These are phyloP conservation scores for Gymnodraco acuticeps DNA, from an alignment of 2,797 vertebrate genomes.

Conservation along the genomic window DNA sequence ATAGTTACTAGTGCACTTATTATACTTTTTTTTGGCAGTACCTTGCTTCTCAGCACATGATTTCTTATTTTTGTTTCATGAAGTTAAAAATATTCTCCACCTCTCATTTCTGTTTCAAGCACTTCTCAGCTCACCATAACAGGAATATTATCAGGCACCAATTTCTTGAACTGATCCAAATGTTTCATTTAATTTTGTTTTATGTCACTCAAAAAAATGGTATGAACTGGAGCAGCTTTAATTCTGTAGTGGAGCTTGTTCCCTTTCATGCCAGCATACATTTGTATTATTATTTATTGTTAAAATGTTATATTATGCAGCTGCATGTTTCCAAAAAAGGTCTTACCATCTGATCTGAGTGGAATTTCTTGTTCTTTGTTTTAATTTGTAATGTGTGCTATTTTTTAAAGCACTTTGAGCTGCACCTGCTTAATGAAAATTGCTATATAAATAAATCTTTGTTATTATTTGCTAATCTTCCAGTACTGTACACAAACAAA, in stretches of 20 bases:
- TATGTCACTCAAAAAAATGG: constrained; percentile 23
- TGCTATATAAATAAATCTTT: too few relatives aligned
- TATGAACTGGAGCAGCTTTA: constrained; percentile 39
- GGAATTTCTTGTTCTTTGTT: too few relatives aligned
- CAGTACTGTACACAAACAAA: neutral
- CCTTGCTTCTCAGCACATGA: neutral
- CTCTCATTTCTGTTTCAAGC: constrained; percentile 30
- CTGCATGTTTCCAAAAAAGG: too few relatives aligned
- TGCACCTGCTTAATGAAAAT: too few relatives aligned
- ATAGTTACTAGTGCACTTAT: neutral
- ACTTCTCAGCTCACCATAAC: constrained; percentile 7
- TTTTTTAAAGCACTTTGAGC: too few relatives aligned
- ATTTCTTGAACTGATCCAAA: constrained; percentile 10
- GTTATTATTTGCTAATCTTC: neutral
- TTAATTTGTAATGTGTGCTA: too few relatives aligned
- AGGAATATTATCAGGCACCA: neutral
- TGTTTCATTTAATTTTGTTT: neutral
- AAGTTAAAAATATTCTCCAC: neutral
- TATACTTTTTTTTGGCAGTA: neutral
- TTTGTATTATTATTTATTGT: neutral
- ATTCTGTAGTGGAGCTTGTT: constrained; percentile 16
- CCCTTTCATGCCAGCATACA: constrained; percentile 1
- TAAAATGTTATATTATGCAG: too few relatives aligned
- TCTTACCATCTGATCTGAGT: too few relatives aligned
- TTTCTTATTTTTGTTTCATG: constrained; percentile 4